phyloP scores from a whole-genome alignment of 2,888 invertebrate genomes.

The Ecdyonurus torrentis region DNA sequence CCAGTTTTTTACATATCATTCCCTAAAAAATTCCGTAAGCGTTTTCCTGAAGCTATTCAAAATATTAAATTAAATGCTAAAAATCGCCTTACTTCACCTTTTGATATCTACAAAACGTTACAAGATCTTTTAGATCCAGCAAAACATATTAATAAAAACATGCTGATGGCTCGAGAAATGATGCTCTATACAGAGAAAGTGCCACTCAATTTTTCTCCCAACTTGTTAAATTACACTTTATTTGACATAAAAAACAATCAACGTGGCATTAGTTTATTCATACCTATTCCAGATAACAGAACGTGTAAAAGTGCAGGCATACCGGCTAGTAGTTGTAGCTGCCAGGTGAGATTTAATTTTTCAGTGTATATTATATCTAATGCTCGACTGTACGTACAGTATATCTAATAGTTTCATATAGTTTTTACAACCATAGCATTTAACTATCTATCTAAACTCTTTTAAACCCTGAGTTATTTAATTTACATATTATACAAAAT shows the following conservation, averaged over 20 bases:
- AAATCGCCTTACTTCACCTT: constrained; percentile 58
- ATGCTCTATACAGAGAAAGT: no score
- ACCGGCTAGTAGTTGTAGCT: constrained; percentile 76
- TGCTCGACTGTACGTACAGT: no score
- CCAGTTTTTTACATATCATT: no score
- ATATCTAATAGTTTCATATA: no score
- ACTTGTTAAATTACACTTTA: background rate
- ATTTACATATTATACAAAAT: no score
- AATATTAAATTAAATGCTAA: constrained; percentile 48
- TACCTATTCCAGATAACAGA: constrained; percentile 48
- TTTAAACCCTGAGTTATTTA: no score
- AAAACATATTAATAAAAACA: background rate
- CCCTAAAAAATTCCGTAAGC: constrained; percentile 50
- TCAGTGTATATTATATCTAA: no score
- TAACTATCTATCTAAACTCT: no score
- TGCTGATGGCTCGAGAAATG: background rate
- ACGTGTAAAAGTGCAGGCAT: constrained; percentile 65
- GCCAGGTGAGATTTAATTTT: constrained; percentile 38
- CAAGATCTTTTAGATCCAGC: constrained; percentile 28
- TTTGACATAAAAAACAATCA: no score
- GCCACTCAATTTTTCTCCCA: background rate
- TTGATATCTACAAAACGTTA: constrained; percentile 67
- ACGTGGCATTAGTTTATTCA: constrained; percentile 59
- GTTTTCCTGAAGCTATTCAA: constrained; percentile 39
- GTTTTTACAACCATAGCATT: no score